phyloP scores from a whole-genome alignment of 2,888 invertebrate species.

The Corbicula japonica region DNA sequence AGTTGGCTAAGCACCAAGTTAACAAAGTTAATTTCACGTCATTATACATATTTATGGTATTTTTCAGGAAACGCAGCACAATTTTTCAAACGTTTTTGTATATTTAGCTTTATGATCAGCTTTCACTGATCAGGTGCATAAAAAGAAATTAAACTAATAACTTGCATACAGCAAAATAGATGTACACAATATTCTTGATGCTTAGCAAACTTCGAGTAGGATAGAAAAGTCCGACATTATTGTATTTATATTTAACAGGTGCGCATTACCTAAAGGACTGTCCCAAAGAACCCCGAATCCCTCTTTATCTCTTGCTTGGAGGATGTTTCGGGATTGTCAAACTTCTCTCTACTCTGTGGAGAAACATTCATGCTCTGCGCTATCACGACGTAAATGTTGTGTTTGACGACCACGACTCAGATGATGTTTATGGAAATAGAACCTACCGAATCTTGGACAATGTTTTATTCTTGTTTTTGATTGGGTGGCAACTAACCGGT shows the following conservation, averaged over 20 bases:
- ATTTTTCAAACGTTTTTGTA: too few species aligned
- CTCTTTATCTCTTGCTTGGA: conserved; percentile 94
- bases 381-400: conserved; percentile 86
- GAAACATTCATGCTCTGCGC: conserved; percentile 90
- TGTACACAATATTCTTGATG: too few species aligned
- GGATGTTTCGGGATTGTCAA: conserved; percentile 92
- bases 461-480: conserved; percentile 90
- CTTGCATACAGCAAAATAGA: too few species aligned
- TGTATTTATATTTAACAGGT: conserved; percentile 89
- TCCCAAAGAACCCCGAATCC: conserved; percentile 92
- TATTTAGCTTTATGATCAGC: too few species aligned
- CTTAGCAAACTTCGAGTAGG: too few species aligned
- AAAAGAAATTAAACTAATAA: too few species aligned
- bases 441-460: conserved; percentile 90
- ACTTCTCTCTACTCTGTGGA: conserved; percentile 89
- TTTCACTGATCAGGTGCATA: too few species aligned
- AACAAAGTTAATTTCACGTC: too few species aligned
- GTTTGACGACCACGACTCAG: conserved; percentile 75
- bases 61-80: too few species aligned
- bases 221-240: too few species aligned
- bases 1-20: too few species aligned
- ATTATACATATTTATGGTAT: too few species aligned
- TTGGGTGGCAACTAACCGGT: conserved; percentile 92
- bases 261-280: conserved; percentile 93
- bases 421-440: conserved; percentile 83